Evolutionary conservation across 2,888 invertebrate species (phyloP).

Genomic region (Apotomis turbidana): DNA sequence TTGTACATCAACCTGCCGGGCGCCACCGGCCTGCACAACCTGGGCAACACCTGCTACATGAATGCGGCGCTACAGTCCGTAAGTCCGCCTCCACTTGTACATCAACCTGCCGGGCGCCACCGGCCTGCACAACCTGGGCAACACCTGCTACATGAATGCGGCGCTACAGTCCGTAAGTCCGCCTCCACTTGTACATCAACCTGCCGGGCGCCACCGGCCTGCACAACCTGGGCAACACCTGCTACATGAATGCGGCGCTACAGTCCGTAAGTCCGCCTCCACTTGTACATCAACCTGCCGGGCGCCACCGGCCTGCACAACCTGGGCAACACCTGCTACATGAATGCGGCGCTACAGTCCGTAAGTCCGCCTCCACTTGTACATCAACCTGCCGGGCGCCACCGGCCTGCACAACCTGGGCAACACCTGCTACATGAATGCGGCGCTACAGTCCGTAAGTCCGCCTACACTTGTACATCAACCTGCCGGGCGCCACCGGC

Average conservation of each 20-base stretch:
- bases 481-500: slow-evolving; percentile 90
- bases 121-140: slow-evolving; percentile 92
- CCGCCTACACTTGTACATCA: no score
- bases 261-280: no score
- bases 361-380: no score
- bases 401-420: slow-evolving; percentile 93
- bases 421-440: slow-evolving; percentile 89
- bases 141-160: slow-evolving; percentile 66
- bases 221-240: slow-evolving; percentile 93
- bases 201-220: slow-evolving; percentile 86
- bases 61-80: neutral
- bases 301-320: slow-evolving; percentile 40
- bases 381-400: slow-evolving; percentile 77
- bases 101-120: slow-evolving; percentile 84
- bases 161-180: no score
- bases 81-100: no score
- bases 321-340: slow-evolving; percentile 40
- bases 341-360: no score
- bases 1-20: slow-evolving; percentile 76
- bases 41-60: slow-evolving; percentile 86
- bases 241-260: slow-evolving; percentile 92
- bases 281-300: no score
- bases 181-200: no score
- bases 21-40: slow-evolving; percentile 88
- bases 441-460: no score